These are phyloP conservation scores for Cerastis rubricosa DNA, from an alignment of 2,888 invertebrate species.

Conservation along the genomic window DNA sequence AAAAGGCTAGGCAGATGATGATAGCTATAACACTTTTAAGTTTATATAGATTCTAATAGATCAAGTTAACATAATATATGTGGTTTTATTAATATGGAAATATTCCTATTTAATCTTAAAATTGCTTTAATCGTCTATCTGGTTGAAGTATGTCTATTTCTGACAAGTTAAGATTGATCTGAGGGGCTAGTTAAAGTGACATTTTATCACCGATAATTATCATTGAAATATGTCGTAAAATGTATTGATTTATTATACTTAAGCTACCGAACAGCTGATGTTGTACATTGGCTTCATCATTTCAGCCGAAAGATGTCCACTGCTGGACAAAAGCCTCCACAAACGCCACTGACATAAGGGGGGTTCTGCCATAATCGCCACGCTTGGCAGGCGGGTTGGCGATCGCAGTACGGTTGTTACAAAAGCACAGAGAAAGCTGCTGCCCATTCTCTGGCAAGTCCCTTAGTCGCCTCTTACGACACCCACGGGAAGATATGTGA, in stretches of 20 bases:
- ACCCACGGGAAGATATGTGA: too few relatives aligned
- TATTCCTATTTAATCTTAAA: conserved; percentile 35
- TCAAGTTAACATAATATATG: conserved; percentile 1
- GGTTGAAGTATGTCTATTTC: conserved; percentile 43
- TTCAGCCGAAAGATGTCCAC: too few relatives aligned
- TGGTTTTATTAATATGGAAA: neutral
- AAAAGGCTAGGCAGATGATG: too few relatives aligned
- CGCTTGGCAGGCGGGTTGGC: too few relatives aligned
- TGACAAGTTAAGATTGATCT: conserved; percentile 68
- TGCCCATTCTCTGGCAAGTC: too few relatives aligned
- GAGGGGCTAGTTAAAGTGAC: neutral
- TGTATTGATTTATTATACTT: neutral
- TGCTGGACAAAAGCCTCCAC: too few relatives aligned
- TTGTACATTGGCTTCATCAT: too few relatives aligned
- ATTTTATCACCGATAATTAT: neutral
- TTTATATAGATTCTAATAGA: neutral
- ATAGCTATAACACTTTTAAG: neutral
- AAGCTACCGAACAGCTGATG: neutral
- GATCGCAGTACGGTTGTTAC: too few relatives aligned
- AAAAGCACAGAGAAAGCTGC: too few relatives aligned
- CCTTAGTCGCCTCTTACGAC: too few relatives aligned
- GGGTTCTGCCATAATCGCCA: too few relatives aligned
- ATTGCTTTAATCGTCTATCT: conserved; percentile 11
- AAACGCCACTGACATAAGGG: too few relatives aligned
- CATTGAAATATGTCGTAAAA: neutral